Conservation (phyloP, 2,888 invertebrate species). For the Stramonita haemastoma region DNA sequence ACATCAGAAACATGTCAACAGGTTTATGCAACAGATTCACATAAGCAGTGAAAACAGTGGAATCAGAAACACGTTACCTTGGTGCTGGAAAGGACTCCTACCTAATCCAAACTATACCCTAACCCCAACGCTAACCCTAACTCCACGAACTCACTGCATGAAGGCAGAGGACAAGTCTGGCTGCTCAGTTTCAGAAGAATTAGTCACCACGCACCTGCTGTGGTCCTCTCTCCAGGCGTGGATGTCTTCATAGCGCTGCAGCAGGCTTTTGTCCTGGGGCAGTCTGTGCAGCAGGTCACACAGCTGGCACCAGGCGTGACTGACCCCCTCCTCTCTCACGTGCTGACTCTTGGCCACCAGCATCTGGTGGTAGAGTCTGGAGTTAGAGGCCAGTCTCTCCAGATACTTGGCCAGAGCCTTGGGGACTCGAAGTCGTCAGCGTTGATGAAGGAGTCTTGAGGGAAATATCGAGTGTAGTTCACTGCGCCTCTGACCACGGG, state of each 20-base stretch:
- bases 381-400: background rate
- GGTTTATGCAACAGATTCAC: too few relatives aligned
- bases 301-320: conserved; percentile 27
- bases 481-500: conserved; percentile 26
- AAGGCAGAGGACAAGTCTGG: too few relatives aligned
- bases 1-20: too few relatives aligned
- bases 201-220: background rate
- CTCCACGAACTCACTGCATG: too few relatives aligned
- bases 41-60: too few relatives aligned
- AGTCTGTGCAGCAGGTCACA: conserved; percentile 23
- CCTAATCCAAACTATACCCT: too few relatives aligned
- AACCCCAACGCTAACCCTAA: too few relatives aligned
- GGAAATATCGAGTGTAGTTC: conserved; percentile 23
- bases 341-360: conserved; percentile 25
- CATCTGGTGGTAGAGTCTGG: background rate
- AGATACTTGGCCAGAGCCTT: background rate
- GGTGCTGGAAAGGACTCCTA: too few relatives aligned
- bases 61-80: too few relatives aligned
- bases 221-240: background rate
- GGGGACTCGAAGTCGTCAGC: background rate
- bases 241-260: conserved; percentile 23
- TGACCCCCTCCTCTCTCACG: conserved; percentile 7
- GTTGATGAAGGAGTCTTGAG: conserved; percentile 11
- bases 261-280: background rate
- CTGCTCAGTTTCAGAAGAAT: background rate